Evolutionary conservation across 2,113 vertebrate genomes (phyloP).

Genomic region (Speoplatyrhinus poulsoni): DNA sequence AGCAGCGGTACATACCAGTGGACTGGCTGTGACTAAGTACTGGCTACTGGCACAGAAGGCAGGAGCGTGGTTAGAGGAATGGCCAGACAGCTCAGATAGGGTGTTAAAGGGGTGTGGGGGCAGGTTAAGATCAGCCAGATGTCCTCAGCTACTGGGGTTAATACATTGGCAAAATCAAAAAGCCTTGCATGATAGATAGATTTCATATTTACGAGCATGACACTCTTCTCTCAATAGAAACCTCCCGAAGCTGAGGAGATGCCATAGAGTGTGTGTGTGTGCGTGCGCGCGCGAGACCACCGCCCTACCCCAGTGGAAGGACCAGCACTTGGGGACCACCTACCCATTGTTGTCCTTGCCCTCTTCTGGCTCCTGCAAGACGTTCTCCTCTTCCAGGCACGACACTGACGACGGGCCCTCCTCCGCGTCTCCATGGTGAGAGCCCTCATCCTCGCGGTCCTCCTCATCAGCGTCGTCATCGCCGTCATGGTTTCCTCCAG

Average conservation of each 20-base stretch:
- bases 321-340: constrained; percentile 49
- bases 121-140: constrained; percentile 26
- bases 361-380: constrained; percentile 61
- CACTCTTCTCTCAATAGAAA: background rate
- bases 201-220: background rate
- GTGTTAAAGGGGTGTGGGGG: constrained; percentile 53
- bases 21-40: constrained; percentile 49
- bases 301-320: constrained; percentile 20
- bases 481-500: constrained; percentile 30
- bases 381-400: constrained; percentile 35
- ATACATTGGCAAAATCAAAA: background rate
- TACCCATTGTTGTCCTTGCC: constrained; percentile 77
- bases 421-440: constrained; percentile 47
- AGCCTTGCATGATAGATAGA: background rate
- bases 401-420: constrained; percentile 52
- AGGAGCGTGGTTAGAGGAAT: constrained; percentile 4
- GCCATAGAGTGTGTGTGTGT: background rate
- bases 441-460: constrained; percentile 30
- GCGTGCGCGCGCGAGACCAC: background rate
- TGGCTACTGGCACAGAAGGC: constrained; percentile 43
- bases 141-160: constrained; percentile 33
- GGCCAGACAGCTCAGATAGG: constrained; percentile 43
- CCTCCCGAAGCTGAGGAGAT: background rate
- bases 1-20: constrained; percentile 54
- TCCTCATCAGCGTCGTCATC: constrained; percentile 20